phyloP scores from a whole-genome alignment of 2,888 invertebrate genomes.

The Stenoptilia bipunctidactyla region DNA sequence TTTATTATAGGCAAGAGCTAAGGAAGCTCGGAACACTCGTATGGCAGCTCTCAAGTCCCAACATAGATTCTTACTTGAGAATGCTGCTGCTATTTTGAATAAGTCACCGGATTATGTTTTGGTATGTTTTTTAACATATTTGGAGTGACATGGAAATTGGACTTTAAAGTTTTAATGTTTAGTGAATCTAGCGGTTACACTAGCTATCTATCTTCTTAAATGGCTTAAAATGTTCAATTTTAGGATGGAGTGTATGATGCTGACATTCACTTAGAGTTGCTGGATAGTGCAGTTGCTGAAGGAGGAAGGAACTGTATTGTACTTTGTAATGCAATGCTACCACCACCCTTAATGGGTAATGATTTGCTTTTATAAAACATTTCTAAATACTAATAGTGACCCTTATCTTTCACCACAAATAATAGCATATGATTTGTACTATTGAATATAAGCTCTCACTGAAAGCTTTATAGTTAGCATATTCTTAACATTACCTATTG shows the following conservation, averaged over 20 bases:
- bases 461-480: too few species aligned
- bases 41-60: conserved; percentile 49
- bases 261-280: conserved; percentile 69
- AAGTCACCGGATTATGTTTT: conserved; percentile 69
- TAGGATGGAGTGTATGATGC: conserved; percentile 80
- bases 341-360: conserved; percentile 75
- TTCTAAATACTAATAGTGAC: too few species aligned
- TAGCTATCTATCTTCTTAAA: too few species aligned
- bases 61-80: conserved; percentile 78
- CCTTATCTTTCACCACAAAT: too few species aligned
- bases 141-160: too few species aligned
- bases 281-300: conserved; percentile 74
- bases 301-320: conserved; percentile 74
- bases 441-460: too few species aligned
- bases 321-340: conserved; percentile 76
- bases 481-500: too few species aligned
- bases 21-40: conserved; percentile 69
- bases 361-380: too few species aligned
- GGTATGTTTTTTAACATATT: conserved; percentile 27
- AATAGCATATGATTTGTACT: too few species aligned
- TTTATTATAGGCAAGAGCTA: conserved; percentile 70
- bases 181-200: too few species aligned
- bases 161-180: too few species aligned
- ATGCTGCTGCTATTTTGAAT: conserved; percentile 71
- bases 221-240: too few species aligned